Evolutionary conservation across 2,797 vertebrate species (phyloP).

Genomic region (Rhabdophis nuchalis): DNA sequence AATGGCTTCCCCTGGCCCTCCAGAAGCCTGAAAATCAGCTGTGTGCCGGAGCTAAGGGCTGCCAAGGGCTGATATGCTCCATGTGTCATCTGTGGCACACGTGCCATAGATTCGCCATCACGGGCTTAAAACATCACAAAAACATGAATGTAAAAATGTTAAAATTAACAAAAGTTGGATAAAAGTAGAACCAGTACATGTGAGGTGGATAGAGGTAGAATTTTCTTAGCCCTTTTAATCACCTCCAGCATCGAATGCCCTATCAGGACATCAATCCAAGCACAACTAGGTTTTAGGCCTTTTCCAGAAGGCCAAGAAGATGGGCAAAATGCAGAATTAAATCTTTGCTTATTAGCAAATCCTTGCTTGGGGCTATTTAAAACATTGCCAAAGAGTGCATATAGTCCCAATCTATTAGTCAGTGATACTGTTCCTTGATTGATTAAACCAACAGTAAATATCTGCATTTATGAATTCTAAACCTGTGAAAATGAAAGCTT

Average conservation of each 20-base stretch:
- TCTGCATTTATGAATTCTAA: background rate
- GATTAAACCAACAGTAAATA: background rate
- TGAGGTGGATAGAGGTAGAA: background rate
- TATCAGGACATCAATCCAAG: background rate
- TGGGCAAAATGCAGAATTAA: background rate
- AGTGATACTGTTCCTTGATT: background rate
- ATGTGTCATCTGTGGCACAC: no score
- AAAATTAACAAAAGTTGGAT: background rate
- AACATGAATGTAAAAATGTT: background rate
- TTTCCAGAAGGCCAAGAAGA: background rate
- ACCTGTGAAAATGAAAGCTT: background rate
- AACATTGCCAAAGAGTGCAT: background rate
- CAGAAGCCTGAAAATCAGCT: no score
- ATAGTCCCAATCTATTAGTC: background rate
- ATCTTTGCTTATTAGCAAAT: background rate
- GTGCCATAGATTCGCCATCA: no score
- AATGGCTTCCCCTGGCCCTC: no score
- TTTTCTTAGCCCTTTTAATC: background rate
- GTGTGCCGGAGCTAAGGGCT: no score
- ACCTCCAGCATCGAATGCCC: background rate
- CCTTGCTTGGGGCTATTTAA: background rate
- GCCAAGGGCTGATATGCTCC: no score
- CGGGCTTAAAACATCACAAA: background rate
- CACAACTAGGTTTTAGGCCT: background rate
- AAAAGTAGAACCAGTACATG: background rate